Conservation (phyloP, 2,797 vertebrate genomes). For the Saxicola maurus region DNA sequence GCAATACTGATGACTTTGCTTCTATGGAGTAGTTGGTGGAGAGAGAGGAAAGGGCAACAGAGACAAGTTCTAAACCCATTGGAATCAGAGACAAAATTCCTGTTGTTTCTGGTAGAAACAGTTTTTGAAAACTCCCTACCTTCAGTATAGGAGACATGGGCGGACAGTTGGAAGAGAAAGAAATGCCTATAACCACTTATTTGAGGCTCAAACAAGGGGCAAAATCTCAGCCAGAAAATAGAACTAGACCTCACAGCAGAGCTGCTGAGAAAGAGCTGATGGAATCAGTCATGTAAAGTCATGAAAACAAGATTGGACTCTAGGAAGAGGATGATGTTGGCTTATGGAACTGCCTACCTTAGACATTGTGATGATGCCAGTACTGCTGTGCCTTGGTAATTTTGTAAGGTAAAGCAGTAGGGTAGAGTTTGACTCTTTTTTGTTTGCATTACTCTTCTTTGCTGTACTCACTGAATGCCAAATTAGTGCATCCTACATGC, state of each 20-base stretch:
- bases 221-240: background rate
- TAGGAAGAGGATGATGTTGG: background rate
- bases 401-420: background rate
- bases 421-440: constrained; percentile 4
- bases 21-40: background rate
- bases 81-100: background rate
- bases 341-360: background rate
- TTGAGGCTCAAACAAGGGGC: background rate
- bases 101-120: background rate
- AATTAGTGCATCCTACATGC: constrained; percentile 49
- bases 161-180: background rate
- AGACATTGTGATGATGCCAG: background rate
- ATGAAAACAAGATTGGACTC: background rate
- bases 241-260: background rate
- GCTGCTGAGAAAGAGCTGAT: background rate
- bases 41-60: background rate
- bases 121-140: background rate
- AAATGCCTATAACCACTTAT: background rate
- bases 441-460: constrained; percentile 14
- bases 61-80: background rate
- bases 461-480: constrained; percentile 43
- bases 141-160: background rate
- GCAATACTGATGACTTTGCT: background rate
- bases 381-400: background rate
- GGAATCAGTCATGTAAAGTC: background rate